Evolutionary conservation across 2,888 invertebrate species (phyloP).

Genomic region (Epiblema foenella): DNA sequence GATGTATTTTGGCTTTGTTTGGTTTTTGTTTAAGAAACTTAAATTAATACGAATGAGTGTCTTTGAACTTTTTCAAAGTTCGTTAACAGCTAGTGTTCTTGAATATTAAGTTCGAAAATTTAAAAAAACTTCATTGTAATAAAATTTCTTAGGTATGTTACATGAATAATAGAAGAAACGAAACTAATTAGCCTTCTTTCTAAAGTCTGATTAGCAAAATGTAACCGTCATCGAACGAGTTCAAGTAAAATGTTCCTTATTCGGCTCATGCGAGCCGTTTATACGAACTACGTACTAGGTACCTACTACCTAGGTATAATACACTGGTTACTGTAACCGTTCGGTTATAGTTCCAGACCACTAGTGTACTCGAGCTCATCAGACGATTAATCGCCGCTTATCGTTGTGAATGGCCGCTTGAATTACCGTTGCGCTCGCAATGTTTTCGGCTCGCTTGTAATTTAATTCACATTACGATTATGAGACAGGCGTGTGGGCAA

Average conservation of each 20-base stretch:
- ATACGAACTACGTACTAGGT: no score
- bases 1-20: slow-evolving; percentile 30
- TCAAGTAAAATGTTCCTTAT: no score
- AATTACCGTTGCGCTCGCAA: slow-evolving; percentile 40
- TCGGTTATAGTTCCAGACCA: no score
- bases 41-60: slow-evolving; percentile 15
- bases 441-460: slow-evolving; percentile 71
- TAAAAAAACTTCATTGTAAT: neutral
- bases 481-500: slow-evolving; percentile 76
- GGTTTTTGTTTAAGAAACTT: slow-evolving; percentile 5
- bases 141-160: neutral
- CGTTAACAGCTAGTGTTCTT: slow-evolving; percentile 2
- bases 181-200: neutral
- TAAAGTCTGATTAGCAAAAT: neutral
- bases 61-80: slow-evolving; percentile 15
- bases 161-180: neutral
- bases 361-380: neutral
- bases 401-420: slow-evolving; percentile 36
- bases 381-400: slow-evolving; percentile 31
- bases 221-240: no score
- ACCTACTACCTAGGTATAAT: no score
- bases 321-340: no score
- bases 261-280: no score
- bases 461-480: slow-evolving; percentile 75
- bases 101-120: neutral